These are phyloP conservation scores for Callipepla californica DNA, from an alignment of 2,113 vertebrate species.

Conservation along the genomic window DNA sequence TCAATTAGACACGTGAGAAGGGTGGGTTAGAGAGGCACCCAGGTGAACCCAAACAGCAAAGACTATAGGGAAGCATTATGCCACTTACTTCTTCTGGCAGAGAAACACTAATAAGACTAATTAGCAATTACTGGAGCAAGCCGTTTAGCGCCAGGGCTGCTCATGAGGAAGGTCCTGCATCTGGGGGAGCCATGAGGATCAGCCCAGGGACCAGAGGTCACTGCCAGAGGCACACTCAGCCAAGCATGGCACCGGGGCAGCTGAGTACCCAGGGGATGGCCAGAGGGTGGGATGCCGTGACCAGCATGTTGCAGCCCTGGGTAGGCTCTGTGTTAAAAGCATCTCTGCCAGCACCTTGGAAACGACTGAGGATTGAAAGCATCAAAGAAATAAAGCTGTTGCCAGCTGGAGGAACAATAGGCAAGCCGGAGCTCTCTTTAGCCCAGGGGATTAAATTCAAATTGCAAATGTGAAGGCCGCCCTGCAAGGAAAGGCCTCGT, in stretches of 20 bases:
- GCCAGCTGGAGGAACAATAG: slow-evolving; percentile 70
- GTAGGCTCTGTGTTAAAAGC: neutral
- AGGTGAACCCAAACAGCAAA: slow-evolving; percentile 8
- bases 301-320: neutral
- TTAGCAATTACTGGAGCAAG: neutral
- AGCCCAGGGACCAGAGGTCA: neutral
- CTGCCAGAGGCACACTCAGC: fast-evolving
- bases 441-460: slow-evolving; percentile 62
- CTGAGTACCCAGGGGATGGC: neutral
- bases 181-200: neutral
- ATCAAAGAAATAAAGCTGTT: slow-evolving; percentile 67
- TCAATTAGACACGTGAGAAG: slow-evolving; percentile 4
- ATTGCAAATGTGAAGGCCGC: slow-evolving; percentile 59
- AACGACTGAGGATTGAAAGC: neutral
- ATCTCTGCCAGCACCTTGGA: slow-evolving; percentile 49
- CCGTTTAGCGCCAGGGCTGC: neutral
- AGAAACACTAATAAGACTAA: neutral
- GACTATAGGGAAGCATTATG: slow-evolving; percentile 11
- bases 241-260: fast-evolving
- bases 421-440: slow-evolving; percentile 61
- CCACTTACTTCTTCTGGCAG: neutral
- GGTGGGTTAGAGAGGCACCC: neutral
- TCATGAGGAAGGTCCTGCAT: neutral
- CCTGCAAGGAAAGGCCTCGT: slow-evolving; percentile 47
- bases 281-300: fast-evolving